Conservation (phyloP, 2,888 invertebrate species). For the Capitulum mitella region DNA sequence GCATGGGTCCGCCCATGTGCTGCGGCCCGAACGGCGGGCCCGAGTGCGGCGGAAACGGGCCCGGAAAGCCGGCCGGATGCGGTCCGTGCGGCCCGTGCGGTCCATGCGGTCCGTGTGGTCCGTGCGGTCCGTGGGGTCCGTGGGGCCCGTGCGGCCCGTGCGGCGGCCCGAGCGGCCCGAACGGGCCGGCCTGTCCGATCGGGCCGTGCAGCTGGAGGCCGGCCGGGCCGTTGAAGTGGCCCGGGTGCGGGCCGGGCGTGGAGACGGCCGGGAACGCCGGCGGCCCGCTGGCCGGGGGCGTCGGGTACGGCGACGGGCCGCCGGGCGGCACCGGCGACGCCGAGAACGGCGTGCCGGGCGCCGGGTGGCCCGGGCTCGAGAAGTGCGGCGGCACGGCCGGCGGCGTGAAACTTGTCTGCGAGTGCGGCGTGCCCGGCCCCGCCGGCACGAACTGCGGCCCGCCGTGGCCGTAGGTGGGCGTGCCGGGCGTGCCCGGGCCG, state of each 20-base stretch:
- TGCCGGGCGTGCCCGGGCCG: background rate
- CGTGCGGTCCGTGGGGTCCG: background rate
- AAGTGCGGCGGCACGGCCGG: conserved; percentile 23
- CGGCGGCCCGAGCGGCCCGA: background rate
- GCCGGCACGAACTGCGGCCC: background rate
- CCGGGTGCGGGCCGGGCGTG: conserved; percentile 10
- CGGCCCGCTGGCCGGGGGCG: conserved; percentile 25
- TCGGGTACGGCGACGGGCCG: conserved; percentile 23
- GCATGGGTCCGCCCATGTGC: conserved; percentile 23
- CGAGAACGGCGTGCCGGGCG: conserved; percentile 2
- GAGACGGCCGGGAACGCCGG: conserved; percentile 8
- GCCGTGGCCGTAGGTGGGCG: background rate
- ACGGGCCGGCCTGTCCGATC: background rate
- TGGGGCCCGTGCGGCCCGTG: background rate
- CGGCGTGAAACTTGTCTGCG: conserved; percentile 24
- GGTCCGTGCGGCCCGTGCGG: background rate
- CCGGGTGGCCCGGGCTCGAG: background rate
- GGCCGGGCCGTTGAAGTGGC: background rate
- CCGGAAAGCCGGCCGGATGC: background rate
- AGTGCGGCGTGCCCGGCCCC: conserved; percentile 23
- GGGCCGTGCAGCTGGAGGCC: too few species aligned
- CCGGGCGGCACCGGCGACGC: conserved; percentile 20
- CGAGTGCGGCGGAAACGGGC: conserved; percentile 14
- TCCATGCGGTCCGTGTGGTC: background rate
- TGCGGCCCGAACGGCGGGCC: conserved; percentile 25